These are phyloP conservation scores for Napeogenes sylphis DNA, from an alignment of 2,888 invertebrate genomes.

Conservation along the genomic window DNA sequence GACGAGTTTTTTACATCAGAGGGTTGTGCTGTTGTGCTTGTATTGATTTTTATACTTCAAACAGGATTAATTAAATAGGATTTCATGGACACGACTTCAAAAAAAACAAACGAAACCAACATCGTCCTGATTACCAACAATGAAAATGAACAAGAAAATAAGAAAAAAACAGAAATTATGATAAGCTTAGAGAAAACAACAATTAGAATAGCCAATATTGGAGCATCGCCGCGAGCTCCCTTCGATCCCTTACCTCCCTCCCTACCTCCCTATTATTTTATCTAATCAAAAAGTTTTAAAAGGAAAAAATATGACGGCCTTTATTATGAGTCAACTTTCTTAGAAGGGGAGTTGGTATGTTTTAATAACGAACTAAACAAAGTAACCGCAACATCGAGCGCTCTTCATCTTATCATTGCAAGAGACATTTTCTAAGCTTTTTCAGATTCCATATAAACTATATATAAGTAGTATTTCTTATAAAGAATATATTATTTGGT, in stretches of 20 bases:
- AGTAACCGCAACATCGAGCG: constrained; percentile 29
- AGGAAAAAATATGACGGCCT: constrained; percentile 78
- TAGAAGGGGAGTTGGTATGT: constrained; percentile 73
- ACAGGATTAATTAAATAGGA: constrained; percentile 46
- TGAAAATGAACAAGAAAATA: constrained; percentile 38
- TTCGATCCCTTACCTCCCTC: constrained; percentile 59
- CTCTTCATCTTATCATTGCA: constrained; percentile 28
- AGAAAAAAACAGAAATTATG: constrained; percentile 53
- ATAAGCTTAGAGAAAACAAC: constrained; percentile 68
- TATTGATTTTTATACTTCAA: constrained; percentile 51
- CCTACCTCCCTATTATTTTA: constrained; percentile 76
- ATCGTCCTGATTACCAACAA: background rate
- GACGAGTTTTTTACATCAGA: constrained; percentile 44
- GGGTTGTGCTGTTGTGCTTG: constrained; percentile 27
- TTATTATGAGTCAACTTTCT: constrained; percentile 78
- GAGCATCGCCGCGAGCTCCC: constrained; percentile 63
- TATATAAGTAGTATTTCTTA: background rate
- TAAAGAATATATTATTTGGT: too few relatives aligned
- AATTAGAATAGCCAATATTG: constrained; percentile 76
- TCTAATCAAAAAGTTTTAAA: constrained; percentile 80
- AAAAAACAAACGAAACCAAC: background rate
- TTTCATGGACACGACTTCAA: constrained; percentile 17
- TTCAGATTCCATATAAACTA: background rate
- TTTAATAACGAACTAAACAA: constrained; percentile 72
- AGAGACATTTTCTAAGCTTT: constrained; percentile 18